Conservation (phyloP, 2,888 invertebrate species). For the Acrobasis consociella region DNA sequence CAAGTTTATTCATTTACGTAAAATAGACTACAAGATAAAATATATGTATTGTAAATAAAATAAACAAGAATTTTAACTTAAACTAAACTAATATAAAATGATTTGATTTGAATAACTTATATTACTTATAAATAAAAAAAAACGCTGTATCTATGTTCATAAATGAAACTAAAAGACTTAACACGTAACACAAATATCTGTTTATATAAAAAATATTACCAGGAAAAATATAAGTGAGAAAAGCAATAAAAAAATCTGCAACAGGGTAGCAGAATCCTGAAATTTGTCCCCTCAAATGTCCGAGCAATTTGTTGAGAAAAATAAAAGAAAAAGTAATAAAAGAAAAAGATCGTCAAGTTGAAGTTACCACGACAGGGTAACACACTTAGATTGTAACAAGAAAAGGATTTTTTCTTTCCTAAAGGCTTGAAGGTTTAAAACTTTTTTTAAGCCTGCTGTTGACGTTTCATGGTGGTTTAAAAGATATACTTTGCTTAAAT, state of each 20-base stretch:
- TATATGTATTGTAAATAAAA: too few species aligned
- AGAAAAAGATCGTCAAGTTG: constrained; percentile 2
- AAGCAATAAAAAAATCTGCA: background rate
- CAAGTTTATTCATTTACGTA: too few species aligned
- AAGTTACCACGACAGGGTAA: constrained; percentile 23
- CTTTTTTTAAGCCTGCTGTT: background rate
- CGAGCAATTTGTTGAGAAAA: constrained; percentile 4
- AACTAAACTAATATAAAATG: too few species aligned
- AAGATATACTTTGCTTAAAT: background rate
- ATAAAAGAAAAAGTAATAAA: constrained; percentile 20
- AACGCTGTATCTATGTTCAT: too few species aligned
- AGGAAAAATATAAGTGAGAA: background rate
- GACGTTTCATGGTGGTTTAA: background rate
- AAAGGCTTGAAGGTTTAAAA: constrained; percentile 1
- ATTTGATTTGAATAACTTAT: too few species aligned
- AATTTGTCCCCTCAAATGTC: background rate
- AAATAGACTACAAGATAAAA: too few species aligned
- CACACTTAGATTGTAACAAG: constrained; percentile 21
- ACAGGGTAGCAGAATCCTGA: background rate
- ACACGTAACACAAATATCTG: too few species aligned
- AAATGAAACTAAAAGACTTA: too few species aligned
- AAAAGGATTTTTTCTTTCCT: constrained; percentile 19
- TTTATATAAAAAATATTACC: background rate
- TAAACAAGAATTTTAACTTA: too few species aligned
- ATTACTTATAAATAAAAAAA: too few species aligned